These are phyloP conservation scores for Manduca sexta DNA, from an alignment of 1,140 invertebrate species.

Conservation along the genomic window DNA sequence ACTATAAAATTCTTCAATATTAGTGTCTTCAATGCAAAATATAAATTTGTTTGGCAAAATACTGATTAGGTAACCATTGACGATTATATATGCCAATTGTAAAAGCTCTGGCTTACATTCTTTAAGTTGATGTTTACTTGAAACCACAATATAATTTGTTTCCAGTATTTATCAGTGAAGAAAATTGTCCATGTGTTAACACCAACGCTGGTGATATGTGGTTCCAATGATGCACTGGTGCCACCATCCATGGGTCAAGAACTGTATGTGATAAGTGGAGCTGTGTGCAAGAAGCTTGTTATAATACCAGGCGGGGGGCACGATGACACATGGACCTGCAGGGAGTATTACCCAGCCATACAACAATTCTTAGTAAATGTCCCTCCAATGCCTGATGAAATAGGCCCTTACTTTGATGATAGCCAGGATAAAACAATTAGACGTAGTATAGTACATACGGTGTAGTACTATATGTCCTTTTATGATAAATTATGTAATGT, in stretches of 20 bases:
- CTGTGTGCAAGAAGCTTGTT: constrained; percentile 80
- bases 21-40: too few species aligned
- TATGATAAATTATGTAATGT: not conserved
- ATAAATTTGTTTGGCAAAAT: too few species aligned
- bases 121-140: too few species aligned
- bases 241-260: constrained; percentile 88
- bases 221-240: constrained; percentile 87
- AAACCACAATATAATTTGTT: constrained; percentile 26
- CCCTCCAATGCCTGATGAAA: constrained; percentile 36
- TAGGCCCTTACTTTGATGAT: constrained; percentile 29
- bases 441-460: constrained; percentile 30
- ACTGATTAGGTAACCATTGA: too few species aligned
- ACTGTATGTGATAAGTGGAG: constrained; percentile 81
- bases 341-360: constrained; percentile 52
- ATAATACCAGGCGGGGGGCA: constrained; percentile 85
- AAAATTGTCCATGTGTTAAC: constrained; percentile 80
- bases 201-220: constrained; percentile 87
- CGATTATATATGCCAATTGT: too few species aligned
- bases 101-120: too few species aligned
- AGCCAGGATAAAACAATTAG: constrained; percentile 18
- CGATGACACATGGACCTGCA: constrained; percentile 88
- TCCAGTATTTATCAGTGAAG: constrained; percentile 80
- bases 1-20: too few species aligned
- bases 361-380: constrained; percentile 50
- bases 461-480: constrained; percentile 13